Base-by-base conservation (phyloP, 2,888 invertebrate species). In the Mythimna albipuncta region DNA sequence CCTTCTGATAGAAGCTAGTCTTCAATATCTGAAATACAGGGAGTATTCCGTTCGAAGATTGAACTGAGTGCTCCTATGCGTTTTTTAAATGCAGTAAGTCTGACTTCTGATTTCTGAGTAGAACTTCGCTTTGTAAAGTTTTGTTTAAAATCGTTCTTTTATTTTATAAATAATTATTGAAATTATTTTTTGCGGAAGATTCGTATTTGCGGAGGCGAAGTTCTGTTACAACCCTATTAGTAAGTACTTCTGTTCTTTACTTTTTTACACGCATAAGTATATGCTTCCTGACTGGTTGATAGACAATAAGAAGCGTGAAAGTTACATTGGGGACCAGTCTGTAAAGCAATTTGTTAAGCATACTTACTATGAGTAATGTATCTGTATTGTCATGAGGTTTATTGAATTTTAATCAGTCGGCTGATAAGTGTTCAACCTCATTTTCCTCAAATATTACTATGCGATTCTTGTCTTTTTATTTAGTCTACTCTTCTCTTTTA, bases 221-320 rank as follows among this genome's bases (percentile, higher is more conserved):
- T 47, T 16, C 6, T 47, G 47, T 47, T 16, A 19, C 47, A 47
- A 47, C 32, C 50, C n/a, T 41, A 32, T 41, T 26, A 26, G n/a
- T 59, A 19, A 1, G 7, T 35, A 47, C 16, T 44, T n/a, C 26
- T 10, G 21, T 69, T 52, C 10, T 32, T 10, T 54, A 50, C 19
- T 57, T 63, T 65, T 63, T 61, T 52, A 52, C 32, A 32, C 16
- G 61, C 32, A 3, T 19, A 32, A 6, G 16, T 11, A n/a, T 32
- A 6, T 21, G 26, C 38, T 32, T 69, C n/a, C 11, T 19, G 19
- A 32, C 44, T 1, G 19, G 4, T 59, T 2, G 4, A 62, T 35
- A 26, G 6, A 52, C 2, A 54, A 6, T 58, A n/a, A 38, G 10
- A 54, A 55, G n/a, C 50, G 41, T 69, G 21, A 62, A 76, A 70